phyloP scores from a whole-genome alignment of 2,888 invertebrate species.

The Acutogordius australiensis region DNA sequence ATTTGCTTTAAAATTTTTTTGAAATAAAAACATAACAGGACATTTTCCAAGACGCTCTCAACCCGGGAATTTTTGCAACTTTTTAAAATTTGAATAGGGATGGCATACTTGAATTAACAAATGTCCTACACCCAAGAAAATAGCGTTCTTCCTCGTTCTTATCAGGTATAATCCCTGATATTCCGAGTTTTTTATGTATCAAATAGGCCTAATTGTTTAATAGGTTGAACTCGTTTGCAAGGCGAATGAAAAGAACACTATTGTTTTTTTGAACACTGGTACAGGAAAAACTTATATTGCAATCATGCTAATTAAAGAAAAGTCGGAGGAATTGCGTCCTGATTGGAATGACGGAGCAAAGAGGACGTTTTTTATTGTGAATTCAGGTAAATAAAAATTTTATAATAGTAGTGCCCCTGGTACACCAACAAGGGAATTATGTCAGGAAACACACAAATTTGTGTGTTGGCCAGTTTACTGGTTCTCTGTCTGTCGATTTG shows the following conservation, averaged over 20 bases:
- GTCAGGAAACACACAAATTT: conserved; percentile 26
- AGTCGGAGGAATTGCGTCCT: conserved; percentile 37
- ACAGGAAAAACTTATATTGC: conserved; percentile 77
- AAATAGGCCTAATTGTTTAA: conserved; percentile 15
- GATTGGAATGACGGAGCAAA: conserved; percentile 24
- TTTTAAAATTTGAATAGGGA: too few relatives aligned
- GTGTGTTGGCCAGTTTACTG: conserved; percentile 36
- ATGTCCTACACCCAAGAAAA: too few relatives aligned
- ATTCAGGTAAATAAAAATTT: conserved; percentile 20
- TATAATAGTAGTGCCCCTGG: conserved; percentile 14
- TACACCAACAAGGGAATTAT: not conserved
- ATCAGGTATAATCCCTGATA: too few relatives aligned
- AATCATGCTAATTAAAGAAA: conserved; percentile 51
- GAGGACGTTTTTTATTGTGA: conserved; percentile 25
- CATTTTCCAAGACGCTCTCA: too few relatives aligned
- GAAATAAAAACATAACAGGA: too few relatives aligned
- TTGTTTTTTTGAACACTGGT: conserved; percentile 73
- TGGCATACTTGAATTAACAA: too few relatives aligned
- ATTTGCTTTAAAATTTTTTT: too few relatives aligned
- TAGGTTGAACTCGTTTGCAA: conserved; percentile 45
- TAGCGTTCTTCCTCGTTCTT: too few relatives aligned
- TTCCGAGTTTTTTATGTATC: too few relatives aligned
- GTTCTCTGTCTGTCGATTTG: conserved; percentile 41
- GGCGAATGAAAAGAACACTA: conserved; percentile 42
- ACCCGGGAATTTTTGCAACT: too few relatives aligned